Conservation (phyloP, 2,797 vertebrate species). For the Parauchenoglanis punctatus region DNA sequence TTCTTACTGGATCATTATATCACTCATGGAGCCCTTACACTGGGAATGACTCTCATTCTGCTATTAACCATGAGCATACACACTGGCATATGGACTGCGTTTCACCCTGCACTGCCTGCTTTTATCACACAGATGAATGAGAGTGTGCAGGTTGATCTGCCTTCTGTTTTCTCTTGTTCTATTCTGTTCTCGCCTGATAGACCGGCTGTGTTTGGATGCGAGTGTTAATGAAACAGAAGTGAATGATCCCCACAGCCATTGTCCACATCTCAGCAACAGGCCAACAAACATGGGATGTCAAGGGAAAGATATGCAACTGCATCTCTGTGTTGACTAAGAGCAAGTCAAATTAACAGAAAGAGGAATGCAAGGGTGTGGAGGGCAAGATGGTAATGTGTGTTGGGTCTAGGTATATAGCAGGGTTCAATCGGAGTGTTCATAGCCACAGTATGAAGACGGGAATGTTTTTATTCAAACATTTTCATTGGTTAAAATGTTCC, state of each 20-base stretch:
- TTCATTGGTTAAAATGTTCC: not conserved
- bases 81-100: constrained; percentile 4
- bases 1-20: constrained; percentile 20
- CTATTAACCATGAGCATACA: constrained; percentile 7
- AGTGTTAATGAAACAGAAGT: constrained; percentile 49
- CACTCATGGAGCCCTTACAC: constrained; percentile 7
- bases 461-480: not conserved
- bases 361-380: not conserved
- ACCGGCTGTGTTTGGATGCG: constrained; percentile 46
- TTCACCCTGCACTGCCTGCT: constrained; percentile 14
- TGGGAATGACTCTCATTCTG: constrained; percentile 10
- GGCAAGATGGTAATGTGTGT: constrained; percentile 12
- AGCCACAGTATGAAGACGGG: not conserved
- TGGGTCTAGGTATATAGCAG: constrained; percentile 3
- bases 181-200: constrained; percentile 17
- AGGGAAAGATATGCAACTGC: constrained; percentile 13
- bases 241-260: constrained; percentile 46
- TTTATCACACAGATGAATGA: constrained; percentile 28
- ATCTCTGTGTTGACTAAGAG: constrained; percentile 33
- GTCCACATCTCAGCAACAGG: constrained; percentile 33
- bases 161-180: constrained; percentile 27
- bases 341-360: constrained; percentile 23
- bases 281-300: constrained; percentile 34
- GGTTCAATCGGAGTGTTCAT: not conserved
- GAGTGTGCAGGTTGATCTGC: constrained; percentile 19